Evolutionary conservation across 2,797 vertebrate species (phyloP), one percentile per base, ranked within the genome.

Genomic region (Hozukius guyotensis): DNA sequence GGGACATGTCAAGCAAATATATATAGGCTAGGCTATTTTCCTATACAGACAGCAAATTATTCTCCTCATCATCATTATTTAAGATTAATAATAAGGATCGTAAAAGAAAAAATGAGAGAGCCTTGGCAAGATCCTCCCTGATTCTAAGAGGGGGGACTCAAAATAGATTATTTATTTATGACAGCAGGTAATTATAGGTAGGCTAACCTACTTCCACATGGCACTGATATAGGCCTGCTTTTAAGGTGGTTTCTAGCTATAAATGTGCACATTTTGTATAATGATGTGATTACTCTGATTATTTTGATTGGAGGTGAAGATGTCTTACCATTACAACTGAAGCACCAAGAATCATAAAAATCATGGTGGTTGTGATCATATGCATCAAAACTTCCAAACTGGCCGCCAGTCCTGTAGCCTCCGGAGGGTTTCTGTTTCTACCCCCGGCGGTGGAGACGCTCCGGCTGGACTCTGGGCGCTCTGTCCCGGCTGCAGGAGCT

Each of bases 331-430:
- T 99, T 93, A 99, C 98, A 96, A 99, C 91, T 93, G 98, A 98
- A 96, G 98, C 97, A 96, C 98, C 98, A 96, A 99, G 97, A 95
- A 99, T 97, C 98, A 99, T 97, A 97, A 99, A 99, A 96, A 99
- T 98, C 98, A 99, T 99, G 96, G 98, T 99, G 97, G 98, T 99
- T 95, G 97, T 97, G 96, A 97, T 98, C 97, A 98, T 97, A 97
- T 98, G 96, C 97, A 97, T 97, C 96, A 96, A 97, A 94, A 96
- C 96, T 96, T 95, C 94, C 94, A 90, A 94, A 96, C 92, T 96
- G 92, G 95, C 96, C 93, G 93, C 94, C 90, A 42, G 94, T 95
- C 87, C 93, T 94, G 68, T 93, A 87, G 95, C 95, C 38, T 42
- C 38, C 38, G 38, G 38, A 42, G 38, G 38, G 38, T 42, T 16